phyloP scores from a whole-genome alignment of 2,888 invertebrate genomes.

The Rhingia campestris region DNA sequence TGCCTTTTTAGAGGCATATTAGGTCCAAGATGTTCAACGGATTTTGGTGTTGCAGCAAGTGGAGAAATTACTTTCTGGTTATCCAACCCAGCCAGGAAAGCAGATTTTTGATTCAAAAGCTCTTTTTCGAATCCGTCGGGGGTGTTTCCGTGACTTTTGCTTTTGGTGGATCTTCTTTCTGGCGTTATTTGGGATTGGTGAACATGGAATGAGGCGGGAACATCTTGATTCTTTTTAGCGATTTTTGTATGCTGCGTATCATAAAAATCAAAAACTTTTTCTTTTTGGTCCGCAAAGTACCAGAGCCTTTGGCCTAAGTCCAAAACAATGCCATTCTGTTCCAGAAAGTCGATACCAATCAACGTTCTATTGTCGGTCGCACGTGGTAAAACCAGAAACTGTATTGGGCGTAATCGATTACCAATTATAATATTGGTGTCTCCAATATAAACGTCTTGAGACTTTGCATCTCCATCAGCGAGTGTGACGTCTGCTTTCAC shows the following conservation, averaged over 20 bases:
- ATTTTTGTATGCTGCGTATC: not conserved
- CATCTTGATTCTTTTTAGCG: not conserved
- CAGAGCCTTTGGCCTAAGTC: slow-evolving; percentile 14
- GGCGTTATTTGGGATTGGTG: too few relatives aligned
- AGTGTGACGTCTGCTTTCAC: slow-evolving; percentile 10
- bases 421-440: slow-evolving; percentile 27
- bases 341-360: slow-evolving; percentile 47
- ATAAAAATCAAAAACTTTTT: slow-evolving; percentile 15
- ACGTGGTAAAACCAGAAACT: slow-evolving; percentile 20
- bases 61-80: too few relatives aligned
- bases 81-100: too few relatives aligned
- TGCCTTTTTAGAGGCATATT: too few relatives aligned
- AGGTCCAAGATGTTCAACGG: too few relatives aligned
- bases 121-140: too few relatives aligned
- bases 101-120: too few relatives aligned
- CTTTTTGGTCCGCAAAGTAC: slow-evolving; percentile 13
- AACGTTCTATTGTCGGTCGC: slow-evolving; percentile 32
- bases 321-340: slow-evolving; percentile 25
- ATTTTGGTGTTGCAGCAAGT: too few relatives aligned
- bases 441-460: not conserved
- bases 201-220: not conserved
- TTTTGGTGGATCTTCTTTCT: not conserved
- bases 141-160: not conserved
- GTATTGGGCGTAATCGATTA: slow-evolving; percentile 25
- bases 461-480: slow-evolving; percentile 8